These are phyloP conservation scores for Microvelia longipes DNA, from an alignment of 1,140 invertebrate species.

Conservation along the genomic window DNA sequence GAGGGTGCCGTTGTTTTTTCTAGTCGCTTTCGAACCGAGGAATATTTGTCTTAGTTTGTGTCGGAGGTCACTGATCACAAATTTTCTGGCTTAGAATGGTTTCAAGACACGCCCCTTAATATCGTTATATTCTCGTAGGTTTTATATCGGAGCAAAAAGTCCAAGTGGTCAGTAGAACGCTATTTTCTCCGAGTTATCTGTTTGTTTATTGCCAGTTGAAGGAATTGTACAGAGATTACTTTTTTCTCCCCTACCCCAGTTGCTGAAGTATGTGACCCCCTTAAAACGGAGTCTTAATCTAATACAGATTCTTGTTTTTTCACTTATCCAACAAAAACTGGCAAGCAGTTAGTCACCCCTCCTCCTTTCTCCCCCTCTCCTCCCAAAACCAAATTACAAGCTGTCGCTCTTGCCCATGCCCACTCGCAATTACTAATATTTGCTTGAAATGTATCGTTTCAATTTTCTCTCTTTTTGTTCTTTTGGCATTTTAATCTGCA, in stretches of 20 bases:
- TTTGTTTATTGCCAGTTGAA: neutral
- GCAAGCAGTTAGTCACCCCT: neutral
- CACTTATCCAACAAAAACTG: neutral
- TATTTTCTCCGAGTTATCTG: neutral
- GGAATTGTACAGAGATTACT: neutral
- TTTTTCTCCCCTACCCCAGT: neutral
- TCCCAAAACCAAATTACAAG: neutral
- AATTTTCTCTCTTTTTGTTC: neutral
- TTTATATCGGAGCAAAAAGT: neutral
- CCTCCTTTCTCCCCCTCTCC: neutral
- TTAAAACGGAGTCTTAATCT: neutral
- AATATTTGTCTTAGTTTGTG: neutral
- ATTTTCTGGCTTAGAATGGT: neutral
- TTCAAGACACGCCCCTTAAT: neutral
- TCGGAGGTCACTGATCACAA: neutral
- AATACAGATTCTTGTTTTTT: neutral
- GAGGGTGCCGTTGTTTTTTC: neutral
- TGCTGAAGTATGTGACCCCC: neutral
- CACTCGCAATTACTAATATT: neutral
- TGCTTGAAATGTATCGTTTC: neutral
- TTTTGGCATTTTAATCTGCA: neutral
- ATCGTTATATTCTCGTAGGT: neutral
- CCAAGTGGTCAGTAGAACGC: neutral
- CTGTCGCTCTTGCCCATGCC: neutral
- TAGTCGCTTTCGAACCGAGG: neutral